phyloP scores from a whole-genome alignment of 1,140 invertebrate species.

The Bombus impatiens region DNA sequence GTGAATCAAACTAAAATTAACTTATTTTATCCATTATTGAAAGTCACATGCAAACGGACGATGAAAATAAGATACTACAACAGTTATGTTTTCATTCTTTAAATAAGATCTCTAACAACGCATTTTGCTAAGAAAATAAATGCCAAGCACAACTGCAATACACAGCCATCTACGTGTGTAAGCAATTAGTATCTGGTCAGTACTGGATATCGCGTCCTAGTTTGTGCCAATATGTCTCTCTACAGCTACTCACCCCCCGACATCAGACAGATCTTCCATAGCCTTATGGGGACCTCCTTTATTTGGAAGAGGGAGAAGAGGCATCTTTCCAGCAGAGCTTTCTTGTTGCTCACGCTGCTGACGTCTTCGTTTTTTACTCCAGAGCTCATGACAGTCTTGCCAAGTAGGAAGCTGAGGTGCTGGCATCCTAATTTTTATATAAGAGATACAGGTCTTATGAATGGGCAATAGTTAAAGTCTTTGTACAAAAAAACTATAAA shows the following conservation, averaged over 20 bases:
- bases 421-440: slow-evolving; percentile 86
- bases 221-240: slow-evolving; percentile 64
- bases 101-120: slow-evolving; percentile 58
- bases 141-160: slow-evolving; percentile 72
- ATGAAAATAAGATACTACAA: slow-evolving; percentile 58
- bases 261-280: slow-evolving; percentile 81
- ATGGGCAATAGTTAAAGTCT: background rate
- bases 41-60: slow-evolving; percentile 59
- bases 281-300: slow-evolving; percentile 78
- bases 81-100: slow-evolving; percentile 43
- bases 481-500: background rate
- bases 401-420: slow-evolving; percentile 93
- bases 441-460: slow-evolving; percentile 33
- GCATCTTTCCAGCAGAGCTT: slow-evolving; percentile 74
- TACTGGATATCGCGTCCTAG: slow-evolving; percentile 59
- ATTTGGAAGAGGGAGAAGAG: slow-evolving; percentile 74
- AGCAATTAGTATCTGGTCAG: slow-evolving; percentile 70
- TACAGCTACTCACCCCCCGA: slow-evolving; percentile 83
- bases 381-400: slow-evolving; percentile 99
- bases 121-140: slow-evolving; percentile 68
- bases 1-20: slow-evolving; percentile 70
- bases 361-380: slow-evolving; percentile 95
- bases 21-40: slow-evolving; percentile 62
- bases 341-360: slow-evolving; percentile 91
- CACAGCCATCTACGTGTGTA: slow-evolving; percentile 69